Percentiles rank a stretch among this genome's conserved stretches.
Evolutionary conservation across 1,140 invertebrate genomes (phyloP).

Genomic region (Latrodectus geometricus): DNA sequence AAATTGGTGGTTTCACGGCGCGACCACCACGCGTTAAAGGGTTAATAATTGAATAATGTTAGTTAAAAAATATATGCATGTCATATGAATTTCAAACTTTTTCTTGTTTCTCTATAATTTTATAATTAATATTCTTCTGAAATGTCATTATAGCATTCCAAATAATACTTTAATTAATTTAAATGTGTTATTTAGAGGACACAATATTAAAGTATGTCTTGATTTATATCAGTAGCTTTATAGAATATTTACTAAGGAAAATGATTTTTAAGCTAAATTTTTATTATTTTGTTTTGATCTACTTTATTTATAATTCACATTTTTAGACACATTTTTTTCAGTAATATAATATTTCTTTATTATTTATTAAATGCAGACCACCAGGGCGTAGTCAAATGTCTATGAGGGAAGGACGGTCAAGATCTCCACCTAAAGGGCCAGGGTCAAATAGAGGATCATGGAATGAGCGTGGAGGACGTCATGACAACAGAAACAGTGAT

Average conservation of each 20-base stretch:
- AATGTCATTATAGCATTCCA: too few species aligned
- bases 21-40: too few species aligned
- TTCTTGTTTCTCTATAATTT: too few species aligned
- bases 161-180: too few species aligned
- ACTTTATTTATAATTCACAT: neutral
- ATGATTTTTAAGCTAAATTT: neutral
- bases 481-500: conserved; percentile 20
- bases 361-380: neutral
- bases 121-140: too few species aligned
- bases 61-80: too few species aligned
- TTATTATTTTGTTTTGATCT: neutral
- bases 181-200: too few species aligned
- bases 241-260: neutral
- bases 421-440: conserved; percentile 19
- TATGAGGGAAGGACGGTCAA: conserved; percentile 24
- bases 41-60: too few species aligned
- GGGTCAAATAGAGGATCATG: conserved; percentile 19
- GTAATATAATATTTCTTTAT: neutral
- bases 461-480: conserved; percentile 36
- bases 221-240: neutral
- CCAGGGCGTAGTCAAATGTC: conserved; percentile 9
- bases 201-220: too few species aligned
- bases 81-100: too few species aligned
- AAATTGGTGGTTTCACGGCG: too few species aligned
- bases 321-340: neutral